Evolutionary conservation across 1,140 invertebrate species (phyloP), one percentile per base, ranked within the genome.

Genomic region (Tetragnatha versicolor): DNA sequence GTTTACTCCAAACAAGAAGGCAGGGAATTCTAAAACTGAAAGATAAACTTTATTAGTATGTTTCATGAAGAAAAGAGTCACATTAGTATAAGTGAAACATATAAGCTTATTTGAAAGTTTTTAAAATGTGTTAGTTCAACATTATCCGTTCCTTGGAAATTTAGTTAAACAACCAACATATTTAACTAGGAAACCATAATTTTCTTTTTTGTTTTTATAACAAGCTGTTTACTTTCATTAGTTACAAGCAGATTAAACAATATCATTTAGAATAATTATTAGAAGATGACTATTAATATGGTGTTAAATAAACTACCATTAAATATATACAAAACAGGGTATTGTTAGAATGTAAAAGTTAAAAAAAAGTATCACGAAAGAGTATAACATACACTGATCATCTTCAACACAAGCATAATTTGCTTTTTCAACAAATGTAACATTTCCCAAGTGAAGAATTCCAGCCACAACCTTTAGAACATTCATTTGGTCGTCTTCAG

Each of bases 381-480:
- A n/a, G 10, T 5, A 47, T 47, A 47, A 86, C 85, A 94, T 92
- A 3, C 91, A 89, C 25, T 77, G 33, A 60, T 82, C 80, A 82
- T 86, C 82, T 29, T 85, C 85, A 49, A 92, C 86, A 79, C 87
- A 85, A 20, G 91, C 91, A 84, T 92, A 96, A 83, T 90, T 83
- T 88, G 95, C 83, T 93, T 96, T 94, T 70, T 98, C 96, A 85
- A 97, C 95, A 86, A 98, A 98, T 37, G 89, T 85, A 31, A 98
- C 89, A 85, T 98, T 98, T 1, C 96, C 96, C 49, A 98, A 87
- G 86, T 98, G 96, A 1, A 98, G 88, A 2, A 98, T 94, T 2
- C 92, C 92, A 1, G 94, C 94, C 12, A 98, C 95, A 78, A 95
- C 90, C 90, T 89, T 86, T 95, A 98, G 90, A 47, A 93, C 89